These are phyloP conservation scores for Cyprinodon brontotheroides DNA, from an alignment of 2,113 vertebrate genomes.

Conservation along the genomic window DNA sequence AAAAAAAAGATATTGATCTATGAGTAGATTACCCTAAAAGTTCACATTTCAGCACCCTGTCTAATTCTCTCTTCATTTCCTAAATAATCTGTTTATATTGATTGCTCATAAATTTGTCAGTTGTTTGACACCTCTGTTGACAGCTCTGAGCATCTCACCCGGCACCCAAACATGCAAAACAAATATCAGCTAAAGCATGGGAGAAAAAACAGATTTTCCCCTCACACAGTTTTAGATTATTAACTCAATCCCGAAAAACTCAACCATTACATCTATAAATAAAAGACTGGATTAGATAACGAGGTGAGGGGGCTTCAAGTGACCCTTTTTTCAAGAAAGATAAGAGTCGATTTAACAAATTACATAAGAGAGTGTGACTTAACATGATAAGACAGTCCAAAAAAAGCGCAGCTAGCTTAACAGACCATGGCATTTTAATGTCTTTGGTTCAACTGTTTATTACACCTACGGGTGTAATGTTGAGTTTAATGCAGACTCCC, in stretches of 20 bases:
- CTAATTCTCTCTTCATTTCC: slow-evolving; percentile 17
- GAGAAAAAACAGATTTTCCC: slow-evolving; percentile 20
- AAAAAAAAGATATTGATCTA: no score
- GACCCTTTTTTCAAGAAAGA: neutral
- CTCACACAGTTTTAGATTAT: slow-evolving; percentile 1
- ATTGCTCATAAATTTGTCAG: slow-evolving; percentile 33
- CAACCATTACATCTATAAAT: neutral
- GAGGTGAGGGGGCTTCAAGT: neutral
- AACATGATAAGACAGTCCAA: slow-evolving; percentile 2
- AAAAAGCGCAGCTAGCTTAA: slow-evolving; percentile 6
- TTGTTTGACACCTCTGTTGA: slow-evolving; percentile 60
- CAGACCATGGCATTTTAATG: neutral
- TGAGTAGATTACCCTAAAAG: no score
- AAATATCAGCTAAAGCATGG: slow-evolving; percentile 29
- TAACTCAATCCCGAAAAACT: neutral
- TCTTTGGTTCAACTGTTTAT: slow-evolving; percentile 1
- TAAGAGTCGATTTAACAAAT: neutral
- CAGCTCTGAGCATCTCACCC: slow-evolving; percentile 40
- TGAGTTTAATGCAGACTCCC: neutral
- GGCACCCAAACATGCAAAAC: slow-evolving; percentile 37
- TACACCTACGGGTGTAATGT: neutral
- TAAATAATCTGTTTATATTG: slow-evolving; percentile 46
- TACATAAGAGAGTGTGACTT: neutral
- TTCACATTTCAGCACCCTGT: neutral
- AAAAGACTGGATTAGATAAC: neutral